Evolutionary conservation across 2,797 vertebrate species (phyloP).

Genomic region (Sarcophilus harrisii): DNA sequence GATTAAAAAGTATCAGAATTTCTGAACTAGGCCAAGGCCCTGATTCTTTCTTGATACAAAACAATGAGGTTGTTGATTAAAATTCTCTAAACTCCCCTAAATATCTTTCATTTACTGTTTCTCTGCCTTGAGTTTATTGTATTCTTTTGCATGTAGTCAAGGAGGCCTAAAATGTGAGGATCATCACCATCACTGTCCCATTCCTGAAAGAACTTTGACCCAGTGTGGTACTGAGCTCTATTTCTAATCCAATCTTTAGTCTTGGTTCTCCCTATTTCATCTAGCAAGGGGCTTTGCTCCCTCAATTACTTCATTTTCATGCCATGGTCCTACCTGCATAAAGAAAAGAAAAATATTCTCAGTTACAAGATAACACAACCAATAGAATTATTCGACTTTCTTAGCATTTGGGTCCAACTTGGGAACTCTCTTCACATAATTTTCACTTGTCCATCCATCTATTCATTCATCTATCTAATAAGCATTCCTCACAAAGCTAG

Average conservation of each 20-base stretch:
- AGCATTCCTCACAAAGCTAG: neutral
- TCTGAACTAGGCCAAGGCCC: neutral
- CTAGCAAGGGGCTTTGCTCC: neutral
- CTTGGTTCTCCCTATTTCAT: neutral
- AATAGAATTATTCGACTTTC: neutral
- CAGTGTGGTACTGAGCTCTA: neutral
- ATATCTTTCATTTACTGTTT: neutral
- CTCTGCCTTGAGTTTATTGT: neutral
- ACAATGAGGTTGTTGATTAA: constrained; percentile 20
- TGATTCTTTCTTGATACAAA: constrained; percentile 55
- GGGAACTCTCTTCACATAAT: neutral
- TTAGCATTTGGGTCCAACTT: neutral
- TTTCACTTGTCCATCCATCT: neutral
- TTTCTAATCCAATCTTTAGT: neutral
- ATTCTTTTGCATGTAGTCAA: neutral
- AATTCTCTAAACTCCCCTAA: constrained; percentile 24
- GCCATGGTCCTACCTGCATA: neutral
- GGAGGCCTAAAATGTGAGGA: neutral
- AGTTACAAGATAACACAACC: neutral
- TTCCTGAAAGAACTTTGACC: neutral
- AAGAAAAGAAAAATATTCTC: neutral
- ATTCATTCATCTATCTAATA: neutral
- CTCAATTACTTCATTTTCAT: neutral
- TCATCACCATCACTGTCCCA: neutral
- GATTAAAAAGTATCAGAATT: constrained; percentile 53